A percentile compares a stretch with the other conserved stretches of the same genome.
Evolutionary conservation across 2,113 vertebrate genomes (phyloP).

Genomic region (Ptilonorhynchus violaceus): DNA sequence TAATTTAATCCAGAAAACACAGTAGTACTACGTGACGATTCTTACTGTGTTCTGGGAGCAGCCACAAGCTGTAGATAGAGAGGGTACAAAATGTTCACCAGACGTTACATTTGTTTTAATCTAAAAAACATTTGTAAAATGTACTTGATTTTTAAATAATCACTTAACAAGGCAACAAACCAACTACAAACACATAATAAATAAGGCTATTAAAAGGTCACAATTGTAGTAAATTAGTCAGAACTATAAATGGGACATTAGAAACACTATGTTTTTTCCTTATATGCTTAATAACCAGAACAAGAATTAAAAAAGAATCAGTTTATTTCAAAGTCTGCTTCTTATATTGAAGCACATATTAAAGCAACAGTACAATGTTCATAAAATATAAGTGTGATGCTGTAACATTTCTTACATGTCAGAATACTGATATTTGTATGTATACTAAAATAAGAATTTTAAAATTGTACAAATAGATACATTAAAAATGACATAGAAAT

Average conservation of each 20-base stretch:
- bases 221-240: slow-evolving; percentile 70
- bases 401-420: slow-evolving; percentile 96
- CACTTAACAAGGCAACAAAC: slow-evolving; percentile 70
- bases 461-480: slow-evolving; percentile 99
- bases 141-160: slow-evolving; percentile 73
- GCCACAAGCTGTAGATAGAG: slow-evolving; percentile 44
- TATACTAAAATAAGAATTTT: slow-evolving; percentile 99
- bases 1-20: slow-evolving; percentile 50
- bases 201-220: slow-evolving; percentile 73
- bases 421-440: slow-evolving; percentile 99
- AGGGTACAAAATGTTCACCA: slow-evolving; percentile 68
- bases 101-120: slow-evolving; percentile 62
- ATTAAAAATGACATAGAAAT: slow-evolving; percentile 99
- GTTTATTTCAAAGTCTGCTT: slow-evolving; percentile 99
- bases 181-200: slow-evolving; percentile 72
- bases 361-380: slow-evolving; percentile 99
- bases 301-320: slow-evolving; percentile 83
- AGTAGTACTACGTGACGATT: neutral
- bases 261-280: slow-evolving; percentile 59
- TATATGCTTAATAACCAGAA: slow-evolving; percentile 78
- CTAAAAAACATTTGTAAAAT: slow-evolving; percentile 67
- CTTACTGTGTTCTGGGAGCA: slow-evolving; percentile 42
- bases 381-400: slow-evolving; percentile 99
- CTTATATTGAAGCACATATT: slow-evolving; percentile 99
- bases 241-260: slow-evolving; percentile 72